Conservation (phyloP, 2,888 invertebrate species). For the Chaetogeoica ovagalla region DNA sequence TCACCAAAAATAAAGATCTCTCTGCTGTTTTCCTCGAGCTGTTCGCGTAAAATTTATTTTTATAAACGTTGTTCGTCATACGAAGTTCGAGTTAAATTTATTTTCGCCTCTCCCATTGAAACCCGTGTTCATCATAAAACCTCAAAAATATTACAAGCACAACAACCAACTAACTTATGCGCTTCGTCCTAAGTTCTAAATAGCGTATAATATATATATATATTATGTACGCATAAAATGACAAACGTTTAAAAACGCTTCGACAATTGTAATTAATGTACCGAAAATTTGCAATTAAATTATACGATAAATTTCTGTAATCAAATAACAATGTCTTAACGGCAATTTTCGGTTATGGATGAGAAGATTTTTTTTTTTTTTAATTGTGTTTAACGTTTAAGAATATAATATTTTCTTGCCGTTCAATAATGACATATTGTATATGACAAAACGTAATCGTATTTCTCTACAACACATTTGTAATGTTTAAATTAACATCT, state of each 20-base stretch:
- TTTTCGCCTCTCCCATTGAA: not conserved
- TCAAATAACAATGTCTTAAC: not conserved
- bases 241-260: not conserved
- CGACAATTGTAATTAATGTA: not conserved
- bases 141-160: constrained; percentile 7
- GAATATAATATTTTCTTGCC: too few relatives aligned
- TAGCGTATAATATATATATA: too few relatives aligned
- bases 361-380: too few relatives aligned
- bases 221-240: not conserved
- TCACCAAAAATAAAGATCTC: not conserved
- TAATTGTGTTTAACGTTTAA: too few relatives aligned
- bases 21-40: not conserved
- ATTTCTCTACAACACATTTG: too few relatives aligned
- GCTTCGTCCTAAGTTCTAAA: not conserved
- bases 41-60: not conserved
- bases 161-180: constrained; percentile 9
- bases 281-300: not conserved
- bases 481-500: too few relatives aligned
- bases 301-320: constrained; percentile 12
- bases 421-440: too few relatives aligned
- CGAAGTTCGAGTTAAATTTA: constrained; percentile 7
- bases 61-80: not conserved
- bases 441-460: too few relatives aligned
- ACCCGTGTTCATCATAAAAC: not conserved
- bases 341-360: too few relatives aligned